Evolutionary conservation across 2,797 vertebrate species (phyloP).

Genomic region (Rhinatrema bivittatum): DNA sequence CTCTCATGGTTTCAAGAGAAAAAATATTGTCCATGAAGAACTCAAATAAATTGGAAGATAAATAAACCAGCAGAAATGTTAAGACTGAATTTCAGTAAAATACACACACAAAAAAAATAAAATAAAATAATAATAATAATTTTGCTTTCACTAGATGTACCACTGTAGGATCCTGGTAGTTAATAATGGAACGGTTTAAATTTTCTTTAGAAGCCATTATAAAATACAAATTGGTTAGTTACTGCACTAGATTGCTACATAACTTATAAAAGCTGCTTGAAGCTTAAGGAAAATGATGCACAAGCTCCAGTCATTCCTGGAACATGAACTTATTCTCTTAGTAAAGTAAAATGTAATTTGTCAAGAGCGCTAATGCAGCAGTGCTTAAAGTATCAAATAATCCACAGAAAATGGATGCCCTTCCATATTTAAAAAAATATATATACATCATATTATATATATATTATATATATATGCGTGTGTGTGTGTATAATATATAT

Average conservation of each 20-base stretch:
- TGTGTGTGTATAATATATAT: constrained; percentile 31
- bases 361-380: constrained; percentile 66
- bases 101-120: constrained; percentile 60
- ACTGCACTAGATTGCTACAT: constrained; percentile 64
- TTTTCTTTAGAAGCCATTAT: constrained; percentile 64
- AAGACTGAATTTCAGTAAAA: constrained; percentile 55
- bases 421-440: constrained; percentile 68
- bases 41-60: constrained; percentile 57
- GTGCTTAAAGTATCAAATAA: constrained; percentile 67
- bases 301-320: constrained; percentile 60
- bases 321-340: constrained; percentile 61
- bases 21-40: constrained; percentile 53
- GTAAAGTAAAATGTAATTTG: constrained; percentile 54
- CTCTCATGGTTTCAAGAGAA: constrained; percentile 51
- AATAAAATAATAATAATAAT: too few species aligned
- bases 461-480: too few species aligned
- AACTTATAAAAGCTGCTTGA: constrained; percentile 70
- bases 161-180: constrained; percentile 64
- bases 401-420: constrained; percentile 68
- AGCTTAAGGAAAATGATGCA: constrained; percentile 66
- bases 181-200: constrained; percentile 64
- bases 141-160: constrained; percentile 64
- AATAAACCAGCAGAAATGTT: constrained; percentile 59
- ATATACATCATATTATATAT: constrained; percentile 72
- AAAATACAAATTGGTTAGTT: constrained; percentile 63